These are phyloP conservation scores for Sardinella longiceps DNA, from an alignment of 2,797 vertebrate genomes.

Conservation along the genomic window DNA sequence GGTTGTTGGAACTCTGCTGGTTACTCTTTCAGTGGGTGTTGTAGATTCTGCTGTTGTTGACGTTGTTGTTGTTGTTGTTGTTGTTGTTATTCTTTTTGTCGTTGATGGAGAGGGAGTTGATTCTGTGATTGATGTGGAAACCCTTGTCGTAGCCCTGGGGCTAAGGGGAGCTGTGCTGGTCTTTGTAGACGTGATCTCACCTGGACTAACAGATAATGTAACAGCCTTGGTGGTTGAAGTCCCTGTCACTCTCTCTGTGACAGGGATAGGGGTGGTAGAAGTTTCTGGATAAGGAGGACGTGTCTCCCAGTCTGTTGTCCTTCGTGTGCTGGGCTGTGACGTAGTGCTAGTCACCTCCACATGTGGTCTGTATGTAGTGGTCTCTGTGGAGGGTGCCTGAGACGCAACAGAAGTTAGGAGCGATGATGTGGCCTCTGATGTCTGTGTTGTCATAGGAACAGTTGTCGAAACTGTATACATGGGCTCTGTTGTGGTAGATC, in stretches of 20 bases:
- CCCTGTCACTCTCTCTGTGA: slow-evolving; percentile 59
- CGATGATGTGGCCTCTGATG: slow-evolving; percentile 50
- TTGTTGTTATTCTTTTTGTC: slow-evolving; percentile 42
- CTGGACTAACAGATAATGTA: slow-evolving; percentile 51
- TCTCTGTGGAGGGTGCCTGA: slow-evolving; percentile 46
- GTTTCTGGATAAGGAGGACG: slow-evolving; percentile 47
- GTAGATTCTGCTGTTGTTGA: neutral
- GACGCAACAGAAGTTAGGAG: slow-evolving; percentile 34
- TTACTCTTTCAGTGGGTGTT: slow-evolving; percentile 30
- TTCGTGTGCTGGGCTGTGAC: slow-evolving; percentile 39
- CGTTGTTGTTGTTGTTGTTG: slow-evolving; percentile 50
- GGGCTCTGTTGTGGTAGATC: slow-evolving; percentile 33
- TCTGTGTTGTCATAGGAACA: slow-evolving; percentile 31
- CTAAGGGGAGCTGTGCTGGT: slow-evolving; percentile 37
- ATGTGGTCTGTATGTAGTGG: slow-evolving; percentile 46
- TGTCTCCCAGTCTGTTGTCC: slow-evolving; percentile 54
- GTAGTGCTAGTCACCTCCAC: slow-evolving; percentile 7
- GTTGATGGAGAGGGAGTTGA: slow-evolving; percentile 50
- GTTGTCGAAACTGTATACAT: slow-evolving; percentile 25
- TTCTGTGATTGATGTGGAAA: slow-evolving; percentile 43
- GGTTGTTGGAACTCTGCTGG: neutral
- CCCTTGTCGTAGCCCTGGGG: slow-evolving; percentile 47
- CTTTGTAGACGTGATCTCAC: slow-evolving; percentile 39
- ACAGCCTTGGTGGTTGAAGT: slow-evolving; percentile 48
- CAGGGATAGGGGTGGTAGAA: slow-evolving; percentile 56